These are phyloP conservation scores for Eustalomyia histrio DNA, from an alignment of 2,888 invertebrate species.

Conservation along the genomic window DNA sequence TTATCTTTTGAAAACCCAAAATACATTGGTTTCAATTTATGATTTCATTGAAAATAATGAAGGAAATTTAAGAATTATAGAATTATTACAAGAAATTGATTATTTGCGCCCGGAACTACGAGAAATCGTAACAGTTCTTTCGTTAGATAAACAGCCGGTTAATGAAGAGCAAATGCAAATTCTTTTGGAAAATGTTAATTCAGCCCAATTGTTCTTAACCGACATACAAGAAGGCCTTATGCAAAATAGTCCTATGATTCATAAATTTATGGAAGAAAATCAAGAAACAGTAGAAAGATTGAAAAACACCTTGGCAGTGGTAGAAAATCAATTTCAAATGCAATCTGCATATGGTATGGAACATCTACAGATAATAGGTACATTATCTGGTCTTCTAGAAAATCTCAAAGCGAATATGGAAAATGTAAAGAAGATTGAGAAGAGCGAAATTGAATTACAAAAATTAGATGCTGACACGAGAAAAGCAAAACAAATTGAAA, in stretches of 20 bases:
- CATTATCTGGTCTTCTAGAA: conserved; percentile 34
- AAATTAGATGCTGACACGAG: conserved; percentile 42
- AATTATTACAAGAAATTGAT: conserved; percentile 76
- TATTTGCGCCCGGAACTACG: conserved; percentile 71
- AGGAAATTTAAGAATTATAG: conserved; percentile 73
- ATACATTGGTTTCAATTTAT: conserved; percentile 72
- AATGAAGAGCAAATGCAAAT: conserved; percentile 66
- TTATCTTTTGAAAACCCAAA: conserved; percentile 71
- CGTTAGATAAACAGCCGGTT: background rate
- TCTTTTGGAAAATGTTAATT: conserved; percentile 66
- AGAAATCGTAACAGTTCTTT: conserved; percentile 48
- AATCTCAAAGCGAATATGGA: conserved; percentile 45
- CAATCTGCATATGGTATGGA: background rate
- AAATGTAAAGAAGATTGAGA: conserved; percentile 45
- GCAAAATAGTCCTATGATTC: conserved; percentile 68
- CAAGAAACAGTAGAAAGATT: conserved; percentile 70
- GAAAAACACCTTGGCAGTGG: conserved; percentile 64
- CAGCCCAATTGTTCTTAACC: conserved; percentile 68
- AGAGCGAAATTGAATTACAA: conserved; percentile 60
- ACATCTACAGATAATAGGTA: conserved; percentile 38
- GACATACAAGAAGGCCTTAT: conserved; percentile 73
- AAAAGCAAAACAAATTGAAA: background rate
- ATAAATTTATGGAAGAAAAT: conserved; percentile 70
- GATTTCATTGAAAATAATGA: conserved; percentile 77
- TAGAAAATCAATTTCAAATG: conserved; percentile 41